Conservation (phyloP, 1,140 invertebrate genomes). For the Drosophila funebris region DNA sequence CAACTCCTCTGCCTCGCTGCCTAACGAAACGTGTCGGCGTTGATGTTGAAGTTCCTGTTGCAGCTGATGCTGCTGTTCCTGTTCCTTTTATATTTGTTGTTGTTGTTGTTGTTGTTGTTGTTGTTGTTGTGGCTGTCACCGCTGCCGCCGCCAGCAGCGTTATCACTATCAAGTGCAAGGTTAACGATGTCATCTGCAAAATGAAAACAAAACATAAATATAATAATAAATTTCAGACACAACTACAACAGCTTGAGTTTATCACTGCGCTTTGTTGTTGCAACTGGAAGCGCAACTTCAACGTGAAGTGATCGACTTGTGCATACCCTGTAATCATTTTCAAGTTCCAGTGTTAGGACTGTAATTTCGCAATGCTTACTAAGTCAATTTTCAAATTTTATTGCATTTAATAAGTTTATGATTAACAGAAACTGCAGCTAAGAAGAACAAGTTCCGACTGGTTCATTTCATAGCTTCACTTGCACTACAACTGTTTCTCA, state of each 20-base stretch:
- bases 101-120: conserved; percentile 23
- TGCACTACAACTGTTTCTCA: too few species aligned
- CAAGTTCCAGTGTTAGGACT: too few species aligned
- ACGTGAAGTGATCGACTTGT: neutral
- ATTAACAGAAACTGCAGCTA: too few species aligned
- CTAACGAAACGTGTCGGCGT: conserved; percentile 18
- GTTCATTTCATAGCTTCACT: too few species aligned
- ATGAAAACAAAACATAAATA: neutral
- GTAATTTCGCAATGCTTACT: too few species aligned
- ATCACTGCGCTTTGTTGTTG: too few species aligned
- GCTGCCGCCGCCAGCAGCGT: conserved; percentile 61
- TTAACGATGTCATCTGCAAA: conserved; percentile 81
- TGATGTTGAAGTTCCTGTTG: conserved; percentile 10
- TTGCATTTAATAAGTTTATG: too few species aligned
- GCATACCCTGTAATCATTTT: conserved; percentile 5
- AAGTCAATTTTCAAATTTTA: too few species aligned
- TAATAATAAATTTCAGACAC: neutral
- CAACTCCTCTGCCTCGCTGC: conserved; percentile 41
- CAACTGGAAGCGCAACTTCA: neutral
- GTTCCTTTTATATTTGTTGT: too few species aligned
- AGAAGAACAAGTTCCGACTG: too few species aligned
- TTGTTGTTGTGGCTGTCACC: conserved; percentile 32
- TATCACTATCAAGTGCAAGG: conserved; percentile 81
- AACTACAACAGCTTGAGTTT: neutral
- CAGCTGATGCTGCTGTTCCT: conserved; percentile 21